Conservation (phyloP, 2,797 vertebrate genomes). For the Gymnopithys bicolor region DNA sequence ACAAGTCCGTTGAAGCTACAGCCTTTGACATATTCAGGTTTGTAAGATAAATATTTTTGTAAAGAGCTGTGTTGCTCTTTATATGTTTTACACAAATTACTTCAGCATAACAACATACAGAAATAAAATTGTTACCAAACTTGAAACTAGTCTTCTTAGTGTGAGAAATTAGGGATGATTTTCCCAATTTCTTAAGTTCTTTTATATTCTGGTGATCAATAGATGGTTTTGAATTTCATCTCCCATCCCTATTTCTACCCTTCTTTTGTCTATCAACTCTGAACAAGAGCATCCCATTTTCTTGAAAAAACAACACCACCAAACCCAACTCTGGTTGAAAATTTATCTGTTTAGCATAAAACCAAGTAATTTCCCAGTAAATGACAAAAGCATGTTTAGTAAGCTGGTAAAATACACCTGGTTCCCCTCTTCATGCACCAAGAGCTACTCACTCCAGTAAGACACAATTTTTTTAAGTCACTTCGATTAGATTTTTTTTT, state of each 20-base stretch:
- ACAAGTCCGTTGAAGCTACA: not conserved
- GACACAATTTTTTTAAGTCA: not conserved
- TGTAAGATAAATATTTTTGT: not conserved
- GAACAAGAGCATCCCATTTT: not conserved
- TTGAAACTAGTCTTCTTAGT: not conserved
- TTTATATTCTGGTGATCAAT: not conserved
- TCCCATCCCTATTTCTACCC: not conserved
- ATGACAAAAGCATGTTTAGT: not conserved
- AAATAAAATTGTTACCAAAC: not conserved
- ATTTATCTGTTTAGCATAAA: not conserved
- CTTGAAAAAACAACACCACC: not conserved
- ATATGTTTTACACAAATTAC: not conserved
- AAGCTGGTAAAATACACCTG: not conserved
- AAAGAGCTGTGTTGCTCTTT: not conserved
- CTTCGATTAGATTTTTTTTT: not conserved
- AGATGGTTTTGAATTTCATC: not conserved
- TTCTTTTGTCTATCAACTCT: not conserved
- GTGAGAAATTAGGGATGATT: not conserved
- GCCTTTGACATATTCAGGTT: not conserved
- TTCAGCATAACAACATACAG: not conserved
- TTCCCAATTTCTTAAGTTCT: not conserved
- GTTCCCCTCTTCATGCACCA: not conserved
- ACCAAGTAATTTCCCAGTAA: not conserved
- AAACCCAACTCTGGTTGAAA: not conserved
- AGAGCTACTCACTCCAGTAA: not conserved